Evolutionary conservation across 2,888 invertebrate species (phyloP).

Genomic region (Helleia helle): DNA sequence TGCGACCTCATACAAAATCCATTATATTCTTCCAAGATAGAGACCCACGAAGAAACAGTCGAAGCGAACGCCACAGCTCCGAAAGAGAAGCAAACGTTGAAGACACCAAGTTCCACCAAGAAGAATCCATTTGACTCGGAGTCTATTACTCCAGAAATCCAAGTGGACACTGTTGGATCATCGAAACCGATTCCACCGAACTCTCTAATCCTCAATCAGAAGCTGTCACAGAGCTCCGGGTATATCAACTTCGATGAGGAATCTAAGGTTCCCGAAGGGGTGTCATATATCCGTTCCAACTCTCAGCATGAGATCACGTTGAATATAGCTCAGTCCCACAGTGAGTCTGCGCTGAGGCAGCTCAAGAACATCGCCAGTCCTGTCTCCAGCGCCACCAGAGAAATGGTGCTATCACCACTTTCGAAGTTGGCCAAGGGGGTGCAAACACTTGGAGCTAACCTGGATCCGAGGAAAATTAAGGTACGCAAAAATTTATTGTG

Average conservation of each 20-base stretch:
- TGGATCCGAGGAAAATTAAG: slow-evolving; percentile 86
- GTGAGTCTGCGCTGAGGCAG: slow-evolving; percentile 84
- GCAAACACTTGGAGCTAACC: slow-evolving; percentile 87
- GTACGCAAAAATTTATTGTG: no score
- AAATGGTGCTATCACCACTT: slow-evolving; percentile 81
- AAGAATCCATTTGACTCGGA: slow-evolving; percentile 51
- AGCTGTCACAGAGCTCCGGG: slow-evolving; percentile 80
- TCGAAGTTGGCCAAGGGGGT: slow-evolving; percentile 91
- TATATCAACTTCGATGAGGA: slow-evolving; percentile 71
- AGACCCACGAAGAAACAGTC: slow-evolving; percentile 66
- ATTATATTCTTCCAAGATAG: slow-evolving; percentile 62
- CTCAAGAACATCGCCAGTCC: slow-evolving; percentile 81
- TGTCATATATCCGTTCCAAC: slow-evolving; percentile 47
- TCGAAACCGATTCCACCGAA: slow-evolving; percentile 67
- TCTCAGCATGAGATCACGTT: slow-evolving; percentile 79
- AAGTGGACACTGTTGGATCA: slow-evolving; percentile 50
- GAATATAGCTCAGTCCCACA: slow-evolving; percentile 84
- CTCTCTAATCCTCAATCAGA: slow-evolving; percentile 72
- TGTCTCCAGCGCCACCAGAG: slow-evolving; percentile 75
- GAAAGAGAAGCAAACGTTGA: slow-evolving; percentile 33
- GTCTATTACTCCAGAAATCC: slow-evolving; percentile 78
- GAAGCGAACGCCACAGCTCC: slow-evolving; percentile 72
- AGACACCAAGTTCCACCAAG: slow-evolving; percentile 49
- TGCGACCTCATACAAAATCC: slow-evolving; percentile 63
- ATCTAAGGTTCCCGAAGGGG: slow-evolving; percentile 23